These are phyloP conservation scores for Nibea coibor DNA, from an alignment of 2,113 vertebrate species.

Conservation along the genomic window DNA sequence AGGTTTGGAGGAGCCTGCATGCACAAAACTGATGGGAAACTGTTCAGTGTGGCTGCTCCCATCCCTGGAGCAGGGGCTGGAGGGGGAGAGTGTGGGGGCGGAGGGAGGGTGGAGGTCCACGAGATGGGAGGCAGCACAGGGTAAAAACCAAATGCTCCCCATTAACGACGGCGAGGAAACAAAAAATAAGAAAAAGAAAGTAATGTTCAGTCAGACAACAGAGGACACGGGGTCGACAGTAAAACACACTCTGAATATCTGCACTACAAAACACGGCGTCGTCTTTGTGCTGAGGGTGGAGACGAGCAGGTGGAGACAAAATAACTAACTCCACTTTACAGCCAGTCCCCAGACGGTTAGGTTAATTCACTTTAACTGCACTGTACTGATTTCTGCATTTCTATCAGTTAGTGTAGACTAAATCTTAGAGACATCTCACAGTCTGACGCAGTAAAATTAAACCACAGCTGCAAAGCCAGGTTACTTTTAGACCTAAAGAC, in stretches of 20 bases:
- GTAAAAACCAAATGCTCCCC: constrained; percentile 78
- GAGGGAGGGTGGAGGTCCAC: constrained; percentile 74
- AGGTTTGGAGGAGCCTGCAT: constrained; percentile 86
- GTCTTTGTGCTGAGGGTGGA: background rate
- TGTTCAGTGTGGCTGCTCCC: constrained; percentile 90
- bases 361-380: background rate
- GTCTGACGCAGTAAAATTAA: too few relatives aligned
- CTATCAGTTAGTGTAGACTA: too few relatives aligned
- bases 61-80: constrained; percentile 89
- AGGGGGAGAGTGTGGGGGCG: constrained; percentile 81
- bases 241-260: background rate
- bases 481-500: too few relatives aligned
- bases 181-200: constrained; percentile 61
- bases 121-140: constrained; percentile 83
- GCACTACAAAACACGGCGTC: background rate
- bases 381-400: too few relatives aligned
- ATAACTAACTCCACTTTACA: background rate
- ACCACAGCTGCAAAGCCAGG: too few relatives aligned
- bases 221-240: constrained; percentile 36
- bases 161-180: constrained; percentile 60
- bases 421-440: too few relatives aligned
- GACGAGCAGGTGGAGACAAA: background rate
- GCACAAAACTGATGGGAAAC: constrained; percentile 99
- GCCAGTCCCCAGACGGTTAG: background rate
- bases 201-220: constrained; percentile 79